Base-by-base conservation (phyloP, 2,113 vertebrate species). In the Larimichthys crocea region DNA sequence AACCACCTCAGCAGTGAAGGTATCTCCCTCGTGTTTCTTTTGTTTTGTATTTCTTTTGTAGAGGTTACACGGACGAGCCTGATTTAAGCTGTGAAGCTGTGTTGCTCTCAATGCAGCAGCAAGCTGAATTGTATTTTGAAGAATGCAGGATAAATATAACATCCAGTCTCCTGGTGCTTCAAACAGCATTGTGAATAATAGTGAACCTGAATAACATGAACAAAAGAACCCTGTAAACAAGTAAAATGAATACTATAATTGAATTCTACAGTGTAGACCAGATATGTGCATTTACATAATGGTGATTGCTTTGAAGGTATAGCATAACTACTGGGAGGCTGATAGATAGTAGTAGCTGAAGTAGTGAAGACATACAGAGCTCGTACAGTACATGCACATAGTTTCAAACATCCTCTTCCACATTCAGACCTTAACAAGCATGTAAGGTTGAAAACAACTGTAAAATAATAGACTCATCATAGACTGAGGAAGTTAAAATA, bases 261-360 rank as follows among this genome's bases (percentile, higher is more conserved):
- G 83, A 76, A 56, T 72, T 46, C 20, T 62, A 72, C 73, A 72
- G n/a, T 44, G 44, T n/a, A 5, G 35, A 49, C 53, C 55, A 40
- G 40, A 26, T 46, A 15, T 67, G 29, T 76, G 61, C 78, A 48
- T 76, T 55, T 61, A 60, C n/a, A 72, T 71, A 52, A 29, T 19
- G 55, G 49, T 24, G 71, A 35, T 48, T 66, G 59, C 72, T 67
- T 85, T 76, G 83, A 77, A 77, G 67, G 53, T 70, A 52, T 53
- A 44, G 49, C 49, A 20, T 9, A 59, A 44, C 57, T 10, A 48
- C 61, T 53, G 24, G 2, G 44, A 26, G 70, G 82, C 56, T 50
- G 82, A 49, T 16, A n/a, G 20, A 64, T 50, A 8, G 56, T 29
- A 11, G 29, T 16, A 31, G 74, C 24, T 40, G 7, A 0, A 7